Evolutionary conservation across 2,888 invertebrate genomes (phyloP), one percentile per base, ranked within the genome.

Genomic region (Agonopterix heracliana): DNA sequence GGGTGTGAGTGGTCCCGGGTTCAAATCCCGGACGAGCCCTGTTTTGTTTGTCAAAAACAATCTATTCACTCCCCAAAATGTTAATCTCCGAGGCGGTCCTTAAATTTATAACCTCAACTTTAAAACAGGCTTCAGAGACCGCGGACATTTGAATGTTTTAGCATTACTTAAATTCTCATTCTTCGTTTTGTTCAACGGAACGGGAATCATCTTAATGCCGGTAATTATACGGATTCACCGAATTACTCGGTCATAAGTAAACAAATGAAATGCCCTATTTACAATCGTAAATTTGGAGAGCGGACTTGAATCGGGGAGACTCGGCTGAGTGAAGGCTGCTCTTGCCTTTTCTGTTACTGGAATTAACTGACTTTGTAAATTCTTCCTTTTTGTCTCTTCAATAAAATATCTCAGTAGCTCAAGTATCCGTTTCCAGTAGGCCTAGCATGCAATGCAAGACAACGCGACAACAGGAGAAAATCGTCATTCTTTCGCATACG

Each of bases 241-340:
- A 88, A 88, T 88, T 88, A 86, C 85, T 87, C 80, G 81, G 75
- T 82, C 84, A 85, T 86, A 85, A 86, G 84, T 86, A 85, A 87
- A 85, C 84, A 85, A 79, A 80, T 77, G 74, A 73, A 78, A 83
- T 78, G 77, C 69, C 77, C 81, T 84, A 85, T 85, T 86, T 83
- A 83, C 81, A 82, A 84, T 83, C 86, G 86, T 86, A 81, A 85
- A 86, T 86, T 85, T 79, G 58, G 60, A 52, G 56, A 64, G 63
- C 50, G 60, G 53, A 52, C 49, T 46, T 54, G 12, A 34, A 46
- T 41, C 34, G 34, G 41, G 9, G 41, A 34, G 48, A 26, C 26
- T 26, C 26, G 36, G 12, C 45, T 45, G 50, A 40, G 47, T 44
- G 49, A 26, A 45, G 48, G 40, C 34, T 45, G 14, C 26, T 34